phyloP scores from a whole-genome alignment of 2,888 invertebrate genomes.

The Crioceris asparagi region DNA sequence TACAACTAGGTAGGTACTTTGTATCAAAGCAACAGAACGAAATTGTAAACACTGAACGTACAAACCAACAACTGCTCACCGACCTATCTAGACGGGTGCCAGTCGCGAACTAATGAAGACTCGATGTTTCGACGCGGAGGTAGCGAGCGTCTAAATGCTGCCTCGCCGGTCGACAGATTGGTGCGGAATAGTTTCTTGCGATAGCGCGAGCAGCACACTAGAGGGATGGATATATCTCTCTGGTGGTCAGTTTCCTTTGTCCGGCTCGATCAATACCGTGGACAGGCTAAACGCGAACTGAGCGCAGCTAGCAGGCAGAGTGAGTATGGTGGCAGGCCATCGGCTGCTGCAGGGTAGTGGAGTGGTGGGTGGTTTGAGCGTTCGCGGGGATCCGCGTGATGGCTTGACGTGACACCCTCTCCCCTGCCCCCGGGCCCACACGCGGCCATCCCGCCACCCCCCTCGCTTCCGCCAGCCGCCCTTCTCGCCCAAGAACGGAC shows the following conservation, averaged over 20 bases:
- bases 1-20: too few species aligned
- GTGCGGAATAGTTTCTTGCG: slow-evolving; percentile 30
- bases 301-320: slow-evolving; percentile 20
- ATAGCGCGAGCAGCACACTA: slow-evolving; percentile 6
- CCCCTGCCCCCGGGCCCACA: slow-evolving; percentile 33
- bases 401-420: slow-evolving; percentile 52
- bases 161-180: slow-evolving; percentile 33
- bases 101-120: too few species aligned
- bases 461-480: too few species aligned
- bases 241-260: slow-evolving; percentile 45
- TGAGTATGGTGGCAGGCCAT: slow-evolving; percentile 1
- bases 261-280: slow-evolving; percentile 38
- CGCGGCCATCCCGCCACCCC: neutral
- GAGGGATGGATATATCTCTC: too few species aligned
- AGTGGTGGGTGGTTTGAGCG: slow-evolving; percentile 23
- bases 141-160: slow-evolving; percentile 32
- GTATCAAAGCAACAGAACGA: too few species aligned
- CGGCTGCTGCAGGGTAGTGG: slow-evolving; percentile 23
- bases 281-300: slow-evolving; percentile 33
- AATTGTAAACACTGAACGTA: too few species aligned
- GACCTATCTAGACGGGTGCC: too few species aligned
- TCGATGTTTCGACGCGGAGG: too few species aligned
- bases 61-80: too few species aligned
- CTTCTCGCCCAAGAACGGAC: too few species aligned
- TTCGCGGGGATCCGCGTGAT: slow-evolving; percentile 38